Base-by-base conservation (phyloP, 2,888 invertebrate genomes). In the Sericinus montela region DNA sequence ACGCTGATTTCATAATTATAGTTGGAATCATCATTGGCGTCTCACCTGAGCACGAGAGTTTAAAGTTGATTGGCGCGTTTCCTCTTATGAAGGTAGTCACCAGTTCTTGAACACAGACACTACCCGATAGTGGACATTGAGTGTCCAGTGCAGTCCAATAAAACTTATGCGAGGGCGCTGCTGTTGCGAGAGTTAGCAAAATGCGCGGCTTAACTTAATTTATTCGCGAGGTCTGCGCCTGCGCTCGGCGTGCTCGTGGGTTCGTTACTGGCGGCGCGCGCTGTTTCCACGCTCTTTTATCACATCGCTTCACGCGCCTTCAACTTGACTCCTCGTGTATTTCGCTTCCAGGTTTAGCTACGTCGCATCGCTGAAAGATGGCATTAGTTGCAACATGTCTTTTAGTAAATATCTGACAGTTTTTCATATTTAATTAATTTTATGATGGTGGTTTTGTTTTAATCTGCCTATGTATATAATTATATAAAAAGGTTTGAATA, bases 221-320 rank as follows among this genome's bases (percentile, higher is more conserved):
- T 15, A 56, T 57, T 62, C 55, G 59, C 67, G 75, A 48, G n/a
- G 10, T 52, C 52, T 60, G 60, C 62, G 83, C 83, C 72, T 72
- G 80, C 80, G 78, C 61, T 29, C 29, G 63, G 60, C 70, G 65
- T 65, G 75, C 73, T 70, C 70, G 78, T 75, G 67, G 68, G 67
- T 54, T 74, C 66, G 69, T 70, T 83, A 88, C 87, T 88, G 84
- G 63, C 80, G 69, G 75, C 78, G 83, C 82, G 84, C 84, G 84
- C 68, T 64, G 59, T 56, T 63, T 59, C 57, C 70, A 51, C 71
- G 60, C 75, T 75, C 84, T 87, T 88, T 79, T 87, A 88, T 85
- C 81, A 87, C 72, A 80, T 84, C 79, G 77, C 71, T 69, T 67
- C 69, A 64, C 70, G 69, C 75, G 73, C 81, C 84, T 84, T 83